Conservation (phyloP, 2,888 invertebrate genomes). For the Chloroclystis v-ata region DNA sequence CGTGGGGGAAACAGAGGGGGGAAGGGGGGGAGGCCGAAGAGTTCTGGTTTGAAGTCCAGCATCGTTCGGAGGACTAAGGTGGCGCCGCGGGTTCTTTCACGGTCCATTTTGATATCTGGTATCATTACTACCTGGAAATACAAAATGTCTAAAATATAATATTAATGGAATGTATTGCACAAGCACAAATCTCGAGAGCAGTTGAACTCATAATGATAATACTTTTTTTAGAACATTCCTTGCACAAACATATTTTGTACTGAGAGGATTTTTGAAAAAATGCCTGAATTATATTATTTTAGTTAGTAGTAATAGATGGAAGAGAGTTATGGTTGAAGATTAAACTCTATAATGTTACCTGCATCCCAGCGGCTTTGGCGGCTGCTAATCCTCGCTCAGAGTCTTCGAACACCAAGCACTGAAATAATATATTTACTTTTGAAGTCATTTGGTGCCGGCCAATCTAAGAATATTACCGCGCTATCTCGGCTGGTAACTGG, state of each 20-base stretch:
- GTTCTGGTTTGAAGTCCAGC: constrained; percentile 87
- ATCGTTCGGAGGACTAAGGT: constrained; percentile 83
- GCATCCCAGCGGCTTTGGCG: constrained; percentile 88
- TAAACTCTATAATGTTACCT: constrained; percentile 61
- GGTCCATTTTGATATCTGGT: constrained; percentile 72
- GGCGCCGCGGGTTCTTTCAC: constrained; percentile 59
- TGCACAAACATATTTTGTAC: no score
- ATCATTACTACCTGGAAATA: constrained; percentile 82
- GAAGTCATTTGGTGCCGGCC: no score
- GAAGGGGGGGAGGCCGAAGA: constrained; percentile 88
- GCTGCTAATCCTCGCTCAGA: constrained; percentile 89
- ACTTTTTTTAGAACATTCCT: no score
- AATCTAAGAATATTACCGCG: no score
- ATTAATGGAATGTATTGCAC: background rate
- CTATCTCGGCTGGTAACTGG: no score
- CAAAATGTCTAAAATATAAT: background rate
- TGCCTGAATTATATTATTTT: no score
- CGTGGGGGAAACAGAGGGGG: no score
- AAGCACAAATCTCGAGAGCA: no score
- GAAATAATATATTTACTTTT: background rate
- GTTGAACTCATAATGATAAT: no score
- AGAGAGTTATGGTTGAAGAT: no score
- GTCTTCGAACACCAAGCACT: constrained; percentile 93
- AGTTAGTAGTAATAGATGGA: no score
- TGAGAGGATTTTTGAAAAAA: no score